Base-by-base conservation (phyloP, 2,888 invertebrate species). In the Allacma fusca region DNA sequence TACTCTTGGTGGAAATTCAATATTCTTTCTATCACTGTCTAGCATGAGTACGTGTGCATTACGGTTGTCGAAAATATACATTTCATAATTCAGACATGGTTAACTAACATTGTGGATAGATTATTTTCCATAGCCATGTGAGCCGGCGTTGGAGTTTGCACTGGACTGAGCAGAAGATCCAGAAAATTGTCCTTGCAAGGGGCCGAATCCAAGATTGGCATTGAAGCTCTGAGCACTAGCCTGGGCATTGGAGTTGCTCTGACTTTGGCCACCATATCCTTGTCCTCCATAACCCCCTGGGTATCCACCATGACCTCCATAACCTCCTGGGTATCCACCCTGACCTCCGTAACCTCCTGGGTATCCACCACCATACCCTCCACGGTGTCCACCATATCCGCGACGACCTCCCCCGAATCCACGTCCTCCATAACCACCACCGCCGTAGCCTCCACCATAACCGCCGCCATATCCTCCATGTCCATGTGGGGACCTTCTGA, bases 141-240 rank as follows among this genome's bases (percentile, higher is more conserved):
- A 23, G 16, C 19, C 23, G 12, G 50, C 16, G 9, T 40, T 34
- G 23, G 75, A n/a, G 23, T 57, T 50, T 23, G 78, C 65, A 12
- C 28, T 28, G 2, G 78, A 44, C 5, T 57, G 59, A 19, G 76
- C 71, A 28, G 67, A 28, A 12, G 76, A 76, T 29, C 67, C 69
- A 26, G 74, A 73, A 40, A 79, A 62, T 40, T 43, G 64, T 24
- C 65, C 75, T 28, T 75, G 75, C 24, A 75, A 72, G 13, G 76
- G 73, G 23, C 76, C 76, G 29, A 65, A 44, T 44, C 76, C 76
- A 40, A 76, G 19, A 34, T 76, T 72, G 21, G 68, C 78, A 28
- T 59, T 76, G 43, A 71, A 76, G 34, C 67, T 59, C 29, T 79
- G 76, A 67, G 78, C 71, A 21, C 24, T n/a, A 0, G 77, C 67